phyloP scores from a whole-genome alignment of 1,140 invertebrate genomes.

The Plutomurus gul region DNA sequence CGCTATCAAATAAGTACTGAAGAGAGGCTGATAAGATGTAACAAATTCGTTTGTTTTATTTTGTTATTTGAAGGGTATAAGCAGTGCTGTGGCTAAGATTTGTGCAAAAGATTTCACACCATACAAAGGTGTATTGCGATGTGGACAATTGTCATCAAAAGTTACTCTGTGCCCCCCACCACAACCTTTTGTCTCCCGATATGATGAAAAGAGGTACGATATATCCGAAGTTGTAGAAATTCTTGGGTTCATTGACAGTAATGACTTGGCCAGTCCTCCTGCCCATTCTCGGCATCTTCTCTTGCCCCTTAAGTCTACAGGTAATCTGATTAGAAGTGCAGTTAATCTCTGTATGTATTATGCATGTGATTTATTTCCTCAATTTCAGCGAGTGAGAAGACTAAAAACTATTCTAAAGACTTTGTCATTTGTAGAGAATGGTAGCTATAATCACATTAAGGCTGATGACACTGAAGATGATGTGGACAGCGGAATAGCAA shows the following conservation, averaged over 20 bases:
- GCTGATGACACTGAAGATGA: constrained; percentile 63
- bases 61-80: constrained; percentile 61
- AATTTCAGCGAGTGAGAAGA: no score
- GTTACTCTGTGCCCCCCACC: constrained; percentile 78
- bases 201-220: constrained; percentile 52
- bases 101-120: constrained; percentile 78
- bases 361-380: no score
- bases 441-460: constrained; percentile 55
- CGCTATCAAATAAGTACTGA: no score
- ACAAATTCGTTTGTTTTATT: no score
- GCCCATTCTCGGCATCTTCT: constrained; percentile 67
- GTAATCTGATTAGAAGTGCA: neutral
- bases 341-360: no score
- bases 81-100: constrained; percentile 71
- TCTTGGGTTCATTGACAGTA: constrained; percentile 79
- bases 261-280: constrained; percentile 90
- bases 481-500: constrained; percentile 81
- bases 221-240: constrained; percentile 74
- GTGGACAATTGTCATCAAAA: constrained; percentile 75
- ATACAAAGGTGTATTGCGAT: constrained; percentile 71
- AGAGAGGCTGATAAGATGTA: no score
- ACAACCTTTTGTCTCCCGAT: constrained; percentile 55
- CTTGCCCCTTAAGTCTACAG: constrained; percentile 63
- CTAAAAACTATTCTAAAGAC: no score
- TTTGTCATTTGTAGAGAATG: constrained; percentile 9